Evolutionary conservation across 2,797 vertebrate genomes (phyloP).

Genomic region (Brotogeris chrysoptera): DNA sequence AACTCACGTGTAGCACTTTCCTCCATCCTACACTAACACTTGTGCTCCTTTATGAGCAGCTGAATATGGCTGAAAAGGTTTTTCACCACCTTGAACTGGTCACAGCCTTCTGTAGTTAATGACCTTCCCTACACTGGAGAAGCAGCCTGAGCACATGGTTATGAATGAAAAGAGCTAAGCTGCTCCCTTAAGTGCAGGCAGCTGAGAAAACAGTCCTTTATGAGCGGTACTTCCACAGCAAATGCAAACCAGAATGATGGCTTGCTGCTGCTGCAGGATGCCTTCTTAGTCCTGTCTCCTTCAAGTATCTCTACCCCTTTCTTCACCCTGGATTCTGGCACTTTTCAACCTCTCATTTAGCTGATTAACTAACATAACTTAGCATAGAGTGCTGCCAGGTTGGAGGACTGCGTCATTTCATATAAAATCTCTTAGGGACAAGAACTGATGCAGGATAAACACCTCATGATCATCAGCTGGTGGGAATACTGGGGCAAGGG

Average conservation of each 20-base stretch:
- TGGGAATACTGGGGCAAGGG: background rate
- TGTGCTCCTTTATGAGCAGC: background rate
- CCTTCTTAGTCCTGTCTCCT: background rate
- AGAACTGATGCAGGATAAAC: background rate
- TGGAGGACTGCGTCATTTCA: background rate
- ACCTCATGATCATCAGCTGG: fast-evolving
- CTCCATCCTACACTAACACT: background rate
- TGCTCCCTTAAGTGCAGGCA: background rate
- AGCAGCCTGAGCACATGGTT: background rate
- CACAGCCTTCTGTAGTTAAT: background rate
- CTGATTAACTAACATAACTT: background rate
- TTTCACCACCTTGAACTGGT: background rate
- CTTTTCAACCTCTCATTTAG: background rate
- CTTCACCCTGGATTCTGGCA: background rate
- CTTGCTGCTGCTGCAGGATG: background rate
- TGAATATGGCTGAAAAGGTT: background rate
- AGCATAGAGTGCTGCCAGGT: background rate
- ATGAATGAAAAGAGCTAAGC: background rate
- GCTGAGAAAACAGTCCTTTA: background rate
- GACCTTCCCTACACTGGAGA: background rate
- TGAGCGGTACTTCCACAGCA: background rate
- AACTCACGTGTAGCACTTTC: background rate
- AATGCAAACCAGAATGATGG: background rate
- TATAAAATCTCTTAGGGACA: background rate
- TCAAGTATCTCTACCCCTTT: background rate